Evolutionary conservation across 2,113 vertebrate species (phyloP).

Genomic region (Sebastes schlegelii): DNA sequence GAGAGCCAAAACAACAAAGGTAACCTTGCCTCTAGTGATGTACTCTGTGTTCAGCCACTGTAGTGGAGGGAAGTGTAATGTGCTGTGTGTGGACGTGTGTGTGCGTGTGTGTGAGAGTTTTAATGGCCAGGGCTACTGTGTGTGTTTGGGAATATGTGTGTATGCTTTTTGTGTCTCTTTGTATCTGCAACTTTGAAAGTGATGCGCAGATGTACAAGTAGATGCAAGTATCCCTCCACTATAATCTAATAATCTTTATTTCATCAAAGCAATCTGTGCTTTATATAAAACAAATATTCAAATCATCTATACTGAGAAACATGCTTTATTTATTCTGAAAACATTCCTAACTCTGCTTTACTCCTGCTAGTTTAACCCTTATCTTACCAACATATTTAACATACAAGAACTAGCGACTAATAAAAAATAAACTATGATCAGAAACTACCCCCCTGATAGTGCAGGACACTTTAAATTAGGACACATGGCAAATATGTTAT

Average conservation of each 20-base stretch:
- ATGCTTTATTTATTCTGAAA: neutral
- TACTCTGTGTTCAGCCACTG: conserved; percentile 50
- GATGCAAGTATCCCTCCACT: neutral
- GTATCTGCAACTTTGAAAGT: conserved; percentile 28
- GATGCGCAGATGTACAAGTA: conserved; percentile 22
- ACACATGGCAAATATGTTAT: no score
- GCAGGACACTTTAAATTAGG: no score
- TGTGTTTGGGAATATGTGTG: neutral
- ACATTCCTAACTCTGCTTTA: neutral
- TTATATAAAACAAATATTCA: neutral
- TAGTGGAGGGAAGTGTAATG: conserved; percentile 26
- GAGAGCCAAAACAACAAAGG: conserved; percentile 83
- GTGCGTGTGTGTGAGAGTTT: conserved; percentile 16
- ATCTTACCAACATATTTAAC: no score
- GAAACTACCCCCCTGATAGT: no score
- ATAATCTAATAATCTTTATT: neutral
- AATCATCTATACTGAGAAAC: neutral
- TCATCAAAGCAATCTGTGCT: neutral
- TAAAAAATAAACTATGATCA: no score
- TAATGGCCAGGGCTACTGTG: neutral
- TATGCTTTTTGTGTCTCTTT: conserved; percentile 13
- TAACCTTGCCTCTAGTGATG: conserved; percentile 84
- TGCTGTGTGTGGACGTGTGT: conserved; percentile 42
- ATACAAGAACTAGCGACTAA: no score
- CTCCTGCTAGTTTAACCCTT: neutral